These are phyloP conservation scores for Chrysoperla carnea DNA, from an alignment of 1,140 invertebrate genomes.

Conservation along the genomic window DNA sequence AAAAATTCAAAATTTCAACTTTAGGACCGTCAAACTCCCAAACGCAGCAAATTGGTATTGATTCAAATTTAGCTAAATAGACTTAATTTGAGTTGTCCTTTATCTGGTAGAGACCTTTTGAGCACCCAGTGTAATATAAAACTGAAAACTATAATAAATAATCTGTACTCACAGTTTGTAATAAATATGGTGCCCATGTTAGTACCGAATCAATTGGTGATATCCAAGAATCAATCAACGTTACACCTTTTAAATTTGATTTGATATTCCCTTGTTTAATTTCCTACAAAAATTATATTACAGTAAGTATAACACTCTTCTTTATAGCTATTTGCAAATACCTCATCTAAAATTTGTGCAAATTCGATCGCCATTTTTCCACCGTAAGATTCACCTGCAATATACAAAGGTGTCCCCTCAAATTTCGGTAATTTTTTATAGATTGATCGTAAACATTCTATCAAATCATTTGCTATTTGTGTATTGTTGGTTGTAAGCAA, in stretches of 20 bases:
- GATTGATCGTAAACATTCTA: slow-evolving; percentile 47
- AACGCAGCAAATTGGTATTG: too few relatives aligned
- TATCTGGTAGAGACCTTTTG: too few relatives aligned
- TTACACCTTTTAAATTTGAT: slow-evolving; percentile 57
- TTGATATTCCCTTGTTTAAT: slow-evolving; percentile 39
- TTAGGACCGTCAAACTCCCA: too few relatives aligned
- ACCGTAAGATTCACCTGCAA: slow-evolving; percentile 73
- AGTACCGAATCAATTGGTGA: slow-evolving; percentile 62
- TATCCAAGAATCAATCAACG: slow-evolving; percentile 74
- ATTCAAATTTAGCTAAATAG: too few relatives aligned
- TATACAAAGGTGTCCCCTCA: slow-evolving; percentile 51
- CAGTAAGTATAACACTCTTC: too few relatives aligned
- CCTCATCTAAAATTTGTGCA: slow-evolving; percentile 37
- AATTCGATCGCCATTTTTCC: slow-evolving; percentile 81
- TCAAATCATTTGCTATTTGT: slow-evolving; percentile 62
- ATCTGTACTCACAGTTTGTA: slow-evolving; percentile 42
- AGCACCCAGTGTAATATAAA: too few relatives aligned
- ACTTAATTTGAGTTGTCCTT: too few relatives aligned
- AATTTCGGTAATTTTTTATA: slow-evolving; percentile 43
- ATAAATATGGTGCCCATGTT: slow-evolving; percentile 62
- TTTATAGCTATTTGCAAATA: too few relatives aligned
- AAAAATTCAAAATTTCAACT: too few relatives aligned
- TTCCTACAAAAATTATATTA: slow-evolving; percentile 29
- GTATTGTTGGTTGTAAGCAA: slow-evolving; percentile 42
- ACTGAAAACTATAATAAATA: too few relatives aligned